A percentile compares a stretch with the other conserved stretches of the same genome.
Conservation (phyloP, 2,113 vertebrate genomes). For the Astur gentilis region DNA sequence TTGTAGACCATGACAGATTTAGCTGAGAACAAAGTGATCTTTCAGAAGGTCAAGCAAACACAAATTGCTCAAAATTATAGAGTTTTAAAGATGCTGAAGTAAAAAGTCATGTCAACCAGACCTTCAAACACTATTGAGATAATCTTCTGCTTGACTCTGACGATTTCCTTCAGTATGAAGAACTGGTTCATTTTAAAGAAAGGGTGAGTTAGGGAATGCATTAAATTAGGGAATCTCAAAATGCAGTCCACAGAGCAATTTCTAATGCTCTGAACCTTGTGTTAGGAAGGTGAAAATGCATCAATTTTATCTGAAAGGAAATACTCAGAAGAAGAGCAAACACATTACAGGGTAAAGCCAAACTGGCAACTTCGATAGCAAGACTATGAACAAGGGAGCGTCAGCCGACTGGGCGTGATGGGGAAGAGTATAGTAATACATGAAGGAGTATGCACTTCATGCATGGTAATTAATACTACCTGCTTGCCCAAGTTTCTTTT, state of each 20-base stretch:
- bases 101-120: neutral
- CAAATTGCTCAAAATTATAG: neutral
- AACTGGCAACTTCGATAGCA: neutral
- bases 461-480: neutral
- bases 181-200: neutral
- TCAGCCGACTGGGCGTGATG: neutral
- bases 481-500: neutral
- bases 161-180: neutral
- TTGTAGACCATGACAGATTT: neutral
- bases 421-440: neutral
- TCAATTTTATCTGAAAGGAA: neutral
- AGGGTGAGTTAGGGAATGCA: neutral
- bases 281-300: neutral
- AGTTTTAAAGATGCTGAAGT: neutral
- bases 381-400: neutral
- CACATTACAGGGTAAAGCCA: neutral
- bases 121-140: neutral
- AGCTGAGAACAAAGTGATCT: neutral
- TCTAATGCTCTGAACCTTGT: neutral
- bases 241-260: neutral
- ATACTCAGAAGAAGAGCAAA: neutral
- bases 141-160: neutral
- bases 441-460: neutral
- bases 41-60: constrained; percentile 37
- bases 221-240: neutral